Evolutionary conservation across 2,888 invertebrate genomes (phyloP), one percentile per base, ranked within the genome.

Genomic region (Erebia aethiops): DNA sequence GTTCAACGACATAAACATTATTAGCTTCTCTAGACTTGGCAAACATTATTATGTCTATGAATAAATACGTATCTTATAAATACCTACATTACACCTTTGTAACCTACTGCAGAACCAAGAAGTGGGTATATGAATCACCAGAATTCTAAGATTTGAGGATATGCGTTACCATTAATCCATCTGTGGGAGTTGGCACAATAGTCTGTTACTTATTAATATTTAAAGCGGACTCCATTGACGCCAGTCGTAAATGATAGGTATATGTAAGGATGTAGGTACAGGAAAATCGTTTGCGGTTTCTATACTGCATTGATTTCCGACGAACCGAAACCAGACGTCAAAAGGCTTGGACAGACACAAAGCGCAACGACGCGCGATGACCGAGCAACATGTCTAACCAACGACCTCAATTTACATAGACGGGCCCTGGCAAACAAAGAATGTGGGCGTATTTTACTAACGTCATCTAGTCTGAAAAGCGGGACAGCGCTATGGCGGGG

Each of bases 211-310:
- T 61, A 16, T 51, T 63, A 51, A 63, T 51, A 51, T 51, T n/a
- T 51, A 13, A n/a, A 51, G n/a, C 41, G 11, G 18, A 61, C 61
- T 46, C 16, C 61, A 61, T 41, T 61, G 41, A 65, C 54, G 65
- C 35, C 65, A 65, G 41, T 13, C 5, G 61, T 61, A 18, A 11
- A 13, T 13, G 43, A 11, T 61, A 13, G 1, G 16, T 16, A 43
- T 16, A 64, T 41, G 8, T 43, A 65, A 41, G 35, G 54, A 41
- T 46, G 14, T 61, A 51, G 58, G 64, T 76, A 78, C 78, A 84
- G 83, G 83, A 82, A 81, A 82, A 79, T 61, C 70, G 58, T 51
- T 71, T 74, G 72, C 63, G 73, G 70, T 73, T 69, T 66, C 62
- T 61, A 58, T 54, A 16, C 54, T 65, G 60, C 69, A 75, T 60